Base-by-base conservation (phyloP, 2,888 invertebrate genomes). In the Seira musarum region DNA sequence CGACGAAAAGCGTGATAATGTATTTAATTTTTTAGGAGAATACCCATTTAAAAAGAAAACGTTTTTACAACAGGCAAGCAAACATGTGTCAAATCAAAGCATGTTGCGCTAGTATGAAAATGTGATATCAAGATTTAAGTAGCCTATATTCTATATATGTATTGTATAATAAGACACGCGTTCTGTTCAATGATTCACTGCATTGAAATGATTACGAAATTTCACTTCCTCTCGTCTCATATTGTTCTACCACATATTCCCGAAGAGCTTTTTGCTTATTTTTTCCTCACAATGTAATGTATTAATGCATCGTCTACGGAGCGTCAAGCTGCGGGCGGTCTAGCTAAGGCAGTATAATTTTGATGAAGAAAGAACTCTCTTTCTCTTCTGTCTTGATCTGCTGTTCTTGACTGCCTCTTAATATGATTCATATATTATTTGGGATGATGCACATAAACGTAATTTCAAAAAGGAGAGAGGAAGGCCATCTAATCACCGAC, bases 391-490 rank as follows among this genome's bases (percentile, higher is more conserved):
- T 65, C 19, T 57, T 67, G 30, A 30, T 30, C 30, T 30, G 30
- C 30, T n/a, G 64, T 49, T 73, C 53, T 24, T 49, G 65, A 66
- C 68, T 74, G 57, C 35, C 24, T 66, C 22, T 35, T 75, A 68
- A 61, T 75, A 67, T 75, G 67, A 75, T 68, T 67, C 68, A 75
- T 75, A 61, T 61, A 40, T 68, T 68, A 66, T 24, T 25, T 65
- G n/a, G 2, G n/a, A 61, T 19, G 19, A 61, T 19, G 19, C 15
- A 61, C 13, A 61, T 21, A 61, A 19, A 61, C 19, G 6, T 22
- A 8, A 30, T 19, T 2, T 22, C 13, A 21, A 22, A 61, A 13
- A 19, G 22, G 61, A 61, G 61, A 17, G 30, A 30, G 30, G 30
- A 30, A 30, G 30, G 30, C 30, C 30, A 30, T 30, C 30, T 30